Conservation (phyloP, 2,113 vertebrate genomes). For the Serilophus lunatus region DNA sequence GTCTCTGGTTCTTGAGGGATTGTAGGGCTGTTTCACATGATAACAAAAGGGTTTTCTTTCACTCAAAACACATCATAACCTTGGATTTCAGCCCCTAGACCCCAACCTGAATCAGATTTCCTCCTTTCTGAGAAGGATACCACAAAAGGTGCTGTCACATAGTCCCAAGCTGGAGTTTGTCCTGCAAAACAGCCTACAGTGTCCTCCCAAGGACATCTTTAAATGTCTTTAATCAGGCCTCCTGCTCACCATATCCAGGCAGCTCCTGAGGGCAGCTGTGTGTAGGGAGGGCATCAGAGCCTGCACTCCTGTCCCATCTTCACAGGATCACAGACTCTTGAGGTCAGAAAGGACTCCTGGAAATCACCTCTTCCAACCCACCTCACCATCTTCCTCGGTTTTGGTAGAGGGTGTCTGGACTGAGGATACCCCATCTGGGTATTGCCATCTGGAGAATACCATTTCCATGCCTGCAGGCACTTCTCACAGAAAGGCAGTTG, state of each 20-base stretch:
- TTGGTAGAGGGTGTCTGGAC: background rate
- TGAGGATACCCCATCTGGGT: background rate
- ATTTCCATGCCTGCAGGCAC: background rate
- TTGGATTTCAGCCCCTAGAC: background rate
- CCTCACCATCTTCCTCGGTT: background rate
- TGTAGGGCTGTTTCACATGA: background rate
- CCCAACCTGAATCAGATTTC: background rate
- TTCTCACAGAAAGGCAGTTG: background rate
- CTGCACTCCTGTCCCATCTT: background rate
- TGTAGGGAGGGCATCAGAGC: background rate
- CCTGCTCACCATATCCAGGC: background rate
- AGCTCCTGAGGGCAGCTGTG: background rate
- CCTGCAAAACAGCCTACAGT: background rate
- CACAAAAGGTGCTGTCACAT: background rate
- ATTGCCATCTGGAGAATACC: background rate
- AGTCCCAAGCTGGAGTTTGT: background rate
- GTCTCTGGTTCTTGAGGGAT: background rate
- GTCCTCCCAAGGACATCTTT: background rate
- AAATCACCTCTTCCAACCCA: background rate
- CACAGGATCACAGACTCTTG: background rate
- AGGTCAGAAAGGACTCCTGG: background rate
- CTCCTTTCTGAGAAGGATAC: background rate
- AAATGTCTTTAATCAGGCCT: background rate
- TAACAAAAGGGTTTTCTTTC: background rate
- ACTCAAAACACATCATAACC: background rate